Evolutionary conservation across 30 jellyfish, hydroid and myxozoan species (phyloP), one percentile per base, ranked within the genome.

Genomic region (Rhopilema esculentum): DNA sequence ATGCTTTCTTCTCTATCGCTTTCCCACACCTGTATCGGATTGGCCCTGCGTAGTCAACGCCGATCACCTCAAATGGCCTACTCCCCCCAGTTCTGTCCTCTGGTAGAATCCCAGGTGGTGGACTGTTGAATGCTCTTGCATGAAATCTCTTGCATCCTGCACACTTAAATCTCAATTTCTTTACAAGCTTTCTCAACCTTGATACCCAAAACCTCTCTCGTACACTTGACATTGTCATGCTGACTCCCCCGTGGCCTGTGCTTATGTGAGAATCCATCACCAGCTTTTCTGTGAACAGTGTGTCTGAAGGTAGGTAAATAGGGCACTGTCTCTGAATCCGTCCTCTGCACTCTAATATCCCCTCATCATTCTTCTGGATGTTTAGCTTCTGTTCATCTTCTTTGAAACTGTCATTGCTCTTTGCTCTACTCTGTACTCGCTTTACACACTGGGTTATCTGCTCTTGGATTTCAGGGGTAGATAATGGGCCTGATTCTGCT

Each of bases 41-140:
- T 24, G 89, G 97, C 18, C 89, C 97, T 12, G 93, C 97, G 64
- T 49, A 89, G 61, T 68, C 88, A 21, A 74, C 77, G 49, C 91
- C 94, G 15, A 85, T 62, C 33, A 85, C 90, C 0, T 85, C 84
- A 50, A 85, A 85, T 26, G 94, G 89, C 21, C 89, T 48, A 9
- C 51, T n/a, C 9, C 81, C 94, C 32, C 20, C 80, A 1, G 91
- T 61, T 57, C 89, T 26, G 31, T 72, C 91, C 8, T 64, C 33
- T 21, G 94, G 94, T 19, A 85, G 69, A 21, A 6, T 27, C 53
- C 87, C 87, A 9, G 53, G 30, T 20, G 48, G 49, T 67, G 92
- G 92, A 31, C 16, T 27, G 26, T 31, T 72, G 69, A 48, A 68
- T 7, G 91, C 89, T 32, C 15, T 74, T 9, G 83, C 49, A 23